Base-by-base conservation (phyloP, 2,113 vertebrate genomes). In the Vulpes ferrilata region DNA sequence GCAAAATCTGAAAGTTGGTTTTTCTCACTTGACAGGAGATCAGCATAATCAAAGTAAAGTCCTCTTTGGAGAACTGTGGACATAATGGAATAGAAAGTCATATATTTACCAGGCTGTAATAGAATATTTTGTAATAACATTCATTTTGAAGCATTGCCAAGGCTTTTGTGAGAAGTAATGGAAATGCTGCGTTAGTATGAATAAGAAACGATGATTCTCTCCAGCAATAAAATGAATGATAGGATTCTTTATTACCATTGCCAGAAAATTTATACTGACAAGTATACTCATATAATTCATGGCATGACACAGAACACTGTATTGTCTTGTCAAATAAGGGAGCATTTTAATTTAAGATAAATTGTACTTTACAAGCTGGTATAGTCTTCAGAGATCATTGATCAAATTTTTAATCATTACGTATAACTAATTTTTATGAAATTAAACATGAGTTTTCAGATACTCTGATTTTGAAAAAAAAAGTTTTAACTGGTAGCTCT, bases 211-310 rank as follows among this genome's bases (percentile, higher is more conserved):
- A 96, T 93, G 93, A 95, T 98, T 98, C 97, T 98, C 93, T 97
- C 35, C 48, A 95, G 65, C 76, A 98, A 90, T 95, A 97, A 97
- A 97, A 98, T 97, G 90, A 98, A 97, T 94, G 96, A 98, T 96
- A 95, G 92, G 96, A 98, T 97, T 96, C 55, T 97, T 98, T 97
- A 98, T 97, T 98, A 87, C 82, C 67, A 11, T 96, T 98, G 93
- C 97, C 71, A 98, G 96, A 98, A 98, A 98, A 98, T 97, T 96
- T 98, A 98, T 95, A 96, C 90, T 96, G 97, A 98, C 97, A 98
- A 90, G 11, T 96, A 97, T 93, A 95, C 35, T 15, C 79, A 93
- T 48, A 96, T 97, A 98, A 98, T 97, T 98, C 96, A 98, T 90
- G 90, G 57, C 13, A 95, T 88, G 90, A 97, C 62, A 97, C 48